Evolutionary conservation across 2,888 invertebrate species (phyloP).

Genomic region (Cristatella mucedo): DNA sequence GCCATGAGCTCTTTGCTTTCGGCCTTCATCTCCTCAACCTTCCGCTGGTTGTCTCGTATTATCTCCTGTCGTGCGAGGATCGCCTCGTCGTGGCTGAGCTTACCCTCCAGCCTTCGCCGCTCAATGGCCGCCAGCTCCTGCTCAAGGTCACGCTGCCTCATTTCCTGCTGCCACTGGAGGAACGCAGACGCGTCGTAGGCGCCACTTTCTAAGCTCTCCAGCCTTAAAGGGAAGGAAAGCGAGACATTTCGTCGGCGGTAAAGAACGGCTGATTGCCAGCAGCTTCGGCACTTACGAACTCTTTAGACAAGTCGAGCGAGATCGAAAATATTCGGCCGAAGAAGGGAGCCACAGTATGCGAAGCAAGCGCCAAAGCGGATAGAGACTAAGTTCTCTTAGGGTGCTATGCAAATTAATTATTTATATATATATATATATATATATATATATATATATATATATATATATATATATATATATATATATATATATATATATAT

Average conservation of each 20-base stretch:
- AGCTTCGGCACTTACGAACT: no score
- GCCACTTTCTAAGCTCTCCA: slow-evolving; percentile 30
- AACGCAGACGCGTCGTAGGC: slow-evolving; percentile 28
- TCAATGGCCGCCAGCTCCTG: slow-evolving; percentile 29
- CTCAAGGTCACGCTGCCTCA: slow-evolving; percentile 28
- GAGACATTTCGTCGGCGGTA: no score
- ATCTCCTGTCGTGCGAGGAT: slow-evolving; percentile 32
- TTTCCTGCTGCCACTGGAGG: slow-evolving; percentile 31
- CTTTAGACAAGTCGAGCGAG: background rate
- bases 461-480: no score
- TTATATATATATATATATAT: no score
- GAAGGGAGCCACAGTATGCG: no score
- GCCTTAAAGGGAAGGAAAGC: slow-evolving; percentile 16
- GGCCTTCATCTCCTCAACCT: slow-evolving; percentile 30
- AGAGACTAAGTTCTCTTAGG: no score
- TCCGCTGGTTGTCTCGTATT: slow-evolving; percentile 25
- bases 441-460: no score
- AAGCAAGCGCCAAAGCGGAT: no score
- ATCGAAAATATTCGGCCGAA: no score
- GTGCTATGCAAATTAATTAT: no score
- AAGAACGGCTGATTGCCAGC: no score
- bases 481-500: no score
- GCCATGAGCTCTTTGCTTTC: slow-evolving; percentile 14
- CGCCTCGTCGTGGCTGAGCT: slow-evolving; percentile 38
- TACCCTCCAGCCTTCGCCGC: slow-evolving; percentile 29